Evolutionary conservation across 2,888 invertebrate genomes (phyloP), one percentile per base, ranked within the genome.

Genomic region (Calephelis perditalis): DNA sequence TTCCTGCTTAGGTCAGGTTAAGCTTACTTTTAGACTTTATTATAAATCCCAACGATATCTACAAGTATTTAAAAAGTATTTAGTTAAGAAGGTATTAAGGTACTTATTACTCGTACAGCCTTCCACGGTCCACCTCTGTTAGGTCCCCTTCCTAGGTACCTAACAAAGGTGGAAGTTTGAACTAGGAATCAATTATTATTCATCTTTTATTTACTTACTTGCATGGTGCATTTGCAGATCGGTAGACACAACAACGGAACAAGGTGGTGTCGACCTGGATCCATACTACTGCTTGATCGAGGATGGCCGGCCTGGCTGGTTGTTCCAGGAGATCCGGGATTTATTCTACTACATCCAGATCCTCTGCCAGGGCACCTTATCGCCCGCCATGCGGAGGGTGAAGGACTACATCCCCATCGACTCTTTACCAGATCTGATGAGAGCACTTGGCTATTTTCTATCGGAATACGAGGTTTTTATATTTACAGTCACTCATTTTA

Each of bases 311-410:
- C 92, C 93, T 0, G 95, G 96, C 4, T 94, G 93, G 91, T 84
- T 95, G 59, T 94, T 95, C 75, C 88, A 89, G 59, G 95, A 96
- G 81, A 92, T 96, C 74, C 91, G 94, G 68, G 94, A 95, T 74
- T 84, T 95, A 64, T 96, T 96, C 82, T 95, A 94, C 78, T 95
- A 95, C 76, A 93, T 95, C 68, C 95, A 96, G 85, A 93, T 96
- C 55, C 78, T 94, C 68, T 92, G 94, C 69, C 94, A 95, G 74
- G 94, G 94, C 5, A 93, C 95, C 57, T 92, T 94, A 75, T 92
- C 93, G 0, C 92, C 92, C 58, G 89, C 92, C 4, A 91, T 91
- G 65, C 84, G 95, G 67, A 79, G 84, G 5, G 92, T 95, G 47
- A 91, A 91, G 15, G 92, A 93, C 59, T 86, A 79, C 66, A 93